A percentile compares a stretch with the other conserved stretches of the same genome.
phyloP scores from a whole-genome alignment of 2,113 vertebrate genomes.

The Neomonachus schauinslandi region DNA sequence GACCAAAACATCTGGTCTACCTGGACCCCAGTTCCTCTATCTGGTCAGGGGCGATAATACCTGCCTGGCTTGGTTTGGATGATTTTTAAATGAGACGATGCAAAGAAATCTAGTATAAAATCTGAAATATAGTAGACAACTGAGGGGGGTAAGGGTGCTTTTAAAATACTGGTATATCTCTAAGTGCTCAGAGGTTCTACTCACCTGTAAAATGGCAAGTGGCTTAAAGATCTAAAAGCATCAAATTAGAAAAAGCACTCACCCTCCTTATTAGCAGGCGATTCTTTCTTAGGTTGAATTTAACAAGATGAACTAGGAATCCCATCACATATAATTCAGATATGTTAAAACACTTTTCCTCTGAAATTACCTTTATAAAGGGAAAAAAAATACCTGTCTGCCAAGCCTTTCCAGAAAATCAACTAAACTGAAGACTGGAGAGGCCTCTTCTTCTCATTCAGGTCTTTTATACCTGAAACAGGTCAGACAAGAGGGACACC shows the following conservation, averaged over 20 bases:
- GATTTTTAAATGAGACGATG: not conserved
- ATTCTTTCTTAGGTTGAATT: not conserved
- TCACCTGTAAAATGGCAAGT: not conserved
- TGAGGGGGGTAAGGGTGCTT: not conserved
- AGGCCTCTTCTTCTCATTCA: not conserved
- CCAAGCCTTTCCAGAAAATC: not conserved
- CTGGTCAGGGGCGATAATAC: not conserved
- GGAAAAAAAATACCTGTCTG: not conserved
- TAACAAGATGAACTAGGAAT: not conserved
- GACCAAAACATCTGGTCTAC: not conserved
- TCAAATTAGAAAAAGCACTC: not conserved
- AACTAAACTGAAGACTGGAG: not conserved
- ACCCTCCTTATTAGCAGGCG: not conserved
- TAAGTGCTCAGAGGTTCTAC: not conserved
- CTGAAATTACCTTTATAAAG: conserved; percentile 14
- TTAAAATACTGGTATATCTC: not conserved
- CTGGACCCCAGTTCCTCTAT: too few species aligned
- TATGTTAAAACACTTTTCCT: not conserved
- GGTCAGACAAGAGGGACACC: not conserved
- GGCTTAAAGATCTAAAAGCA: conserved; percentile 25
- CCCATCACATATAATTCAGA: not conserved
- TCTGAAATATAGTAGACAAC: not conserved
- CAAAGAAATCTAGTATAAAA: not conserved
- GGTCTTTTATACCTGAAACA: not conserved
- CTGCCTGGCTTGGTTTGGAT: not conserved